Evolutionary conservation across 2,888 invertebrate species (phyloP), one percentile per base, ranked within the genome.

Genomic region (Ornithoptera priamus): DNA sequence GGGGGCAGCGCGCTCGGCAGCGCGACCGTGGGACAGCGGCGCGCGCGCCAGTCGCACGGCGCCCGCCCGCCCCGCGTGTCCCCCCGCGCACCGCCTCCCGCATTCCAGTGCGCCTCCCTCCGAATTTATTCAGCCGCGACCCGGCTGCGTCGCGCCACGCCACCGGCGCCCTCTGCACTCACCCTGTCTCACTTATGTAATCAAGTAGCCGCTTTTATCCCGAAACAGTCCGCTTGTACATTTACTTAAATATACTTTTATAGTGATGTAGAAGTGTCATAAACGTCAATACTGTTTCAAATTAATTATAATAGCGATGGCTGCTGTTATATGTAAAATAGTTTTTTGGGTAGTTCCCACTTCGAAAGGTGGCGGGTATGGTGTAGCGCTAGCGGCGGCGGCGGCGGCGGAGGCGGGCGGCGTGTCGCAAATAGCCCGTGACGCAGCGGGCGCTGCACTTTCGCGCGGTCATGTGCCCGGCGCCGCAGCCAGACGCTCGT

Each of bases 1-100:
- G 88, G 90, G 93, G 93, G 93, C 15, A 15, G 50, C 50, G 15
- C 50, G 50, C 50, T 50, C 50, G 50, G 93, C 90, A 91, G 89
- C 92, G 90, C 93, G 93, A 94, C 94, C 94, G 94, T 94, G 94
- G 94, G 94, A 94, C 94, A 94, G 94, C 93, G 93, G 92, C 94
- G 93, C 92, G 90, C 90, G 89, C 89, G 88, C 88, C 87, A 89
- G 86, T 90, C 93, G 90, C 90, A 90, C 90, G 90, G 86, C 88
- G 86, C 85, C 85, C 90, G 85, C 85, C 86, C 83, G 87, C 81
- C 85, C 81, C 85, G 80, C 87, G 7, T 18, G n/a, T 18, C 18
- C 18, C 56, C 56, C 3, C 86, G 80, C 85, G 78, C 78, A 69
- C 72, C 72, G 59, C 63, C 71, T 58, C 71, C 83, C 85, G 81